Evolutionary conservation across 1,140 invertebrate genomes (phyloP), one percentile per base, ranked within the genome.

Genomic region (Drosophila nigrodunni): DNA sequence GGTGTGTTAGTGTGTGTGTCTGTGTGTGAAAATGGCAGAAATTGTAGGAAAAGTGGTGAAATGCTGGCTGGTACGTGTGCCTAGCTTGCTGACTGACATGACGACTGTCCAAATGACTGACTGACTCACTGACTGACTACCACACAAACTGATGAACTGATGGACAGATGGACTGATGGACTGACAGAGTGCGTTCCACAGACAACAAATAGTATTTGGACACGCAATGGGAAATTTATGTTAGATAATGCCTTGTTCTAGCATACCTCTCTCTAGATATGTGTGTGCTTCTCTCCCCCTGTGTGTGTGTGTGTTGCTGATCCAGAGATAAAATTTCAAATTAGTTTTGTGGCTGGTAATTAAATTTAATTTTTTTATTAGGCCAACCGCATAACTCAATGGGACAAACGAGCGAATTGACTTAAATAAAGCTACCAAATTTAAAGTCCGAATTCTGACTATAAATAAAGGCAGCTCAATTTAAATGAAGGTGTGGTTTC

Each of bases 341-440:
- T 87, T 87, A 83, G 83, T 87, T 87, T 87, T 88, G 83, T 77
- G 83, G 85, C 80, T 87, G 74, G 83, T 88, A 87, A 87, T 87
- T 88, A 88, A 87, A 87, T 87, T 87, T 77, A 88, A 87, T 87
- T 87, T 87, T 88, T 88, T 79, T 87, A 82, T 87, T 87, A 82
- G 76, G 58, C 67, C 76, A 76, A 78, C 73, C 78, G 30, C 66
- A 74, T 43, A 57, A 9, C 41, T 47, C 37, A 66, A 70, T 70
- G 59, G 49, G 15, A 41, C 21, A 57, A 21, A 43, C 54, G 35
- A 52, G 3, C 30, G 25, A 69, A 18, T 43, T 64, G 49, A 50
- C 50, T 71, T 55, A 34, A 64, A 54, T 47, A 47, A 55, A 37
- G 50, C 68, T 30, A 35, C 18, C 18, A 41, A 46, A 57, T 59